Evolutionary conservation across 2,113 vertebrate genomes (phyloP).

Genomic region (Chaetorhynchus papuensis): DNA sequence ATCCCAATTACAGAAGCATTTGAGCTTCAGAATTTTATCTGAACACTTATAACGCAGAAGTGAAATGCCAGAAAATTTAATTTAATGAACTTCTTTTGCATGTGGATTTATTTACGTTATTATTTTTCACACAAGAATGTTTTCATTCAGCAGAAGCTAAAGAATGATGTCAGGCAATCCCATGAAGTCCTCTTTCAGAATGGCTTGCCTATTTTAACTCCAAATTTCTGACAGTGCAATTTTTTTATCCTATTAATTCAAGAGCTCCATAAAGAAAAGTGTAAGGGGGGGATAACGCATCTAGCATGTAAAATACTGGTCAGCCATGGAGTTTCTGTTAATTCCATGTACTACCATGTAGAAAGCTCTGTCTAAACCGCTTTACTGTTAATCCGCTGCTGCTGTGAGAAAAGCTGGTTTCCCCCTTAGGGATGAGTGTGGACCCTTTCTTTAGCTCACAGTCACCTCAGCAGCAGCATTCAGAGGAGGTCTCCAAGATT

Average conservation of each 20-base stretch:
- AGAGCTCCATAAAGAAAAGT: not conserved
- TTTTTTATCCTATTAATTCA: not conserved
- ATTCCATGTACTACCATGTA: not conserved
- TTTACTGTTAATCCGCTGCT: not conserved
- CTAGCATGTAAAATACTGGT: not conserved
- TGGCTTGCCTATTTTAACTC: not conserved
- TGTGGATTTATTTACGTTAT: not conserved
- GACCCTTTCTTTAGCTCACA: not conserved
- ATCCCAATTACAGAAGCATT: not conserved
- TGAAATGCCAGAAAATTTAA: not conserved
- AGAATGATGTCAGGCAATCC: not conserved
- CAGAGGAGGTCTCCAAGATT: not conserved
- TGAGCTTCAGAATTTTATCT: not conserved
- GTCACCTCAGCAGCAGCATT: not conserved
- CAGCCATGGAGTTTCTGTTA: fast-evolving
- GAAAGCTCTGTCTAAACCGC: not conserved
- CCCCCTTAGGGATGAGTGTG: fast-evolving
- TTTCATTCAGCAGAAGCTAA: not conserved
- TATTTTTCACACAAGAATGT: not conserved
- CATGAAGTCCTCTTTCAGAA: not conserved
- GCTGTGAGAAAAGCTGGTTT: not conserved
- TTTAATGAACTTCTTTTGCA: not conserved
- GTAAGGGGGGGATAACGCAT: not conserved
- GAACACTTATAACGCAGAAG: not conserved
- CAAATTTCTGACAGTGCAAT: not conserved